Evolutionary conservation across 2,113 vertebrate genomes (phyloP), one percentile per base, ranked within the genome.

Genomic region (Heterocephalus glaber): DNA sequence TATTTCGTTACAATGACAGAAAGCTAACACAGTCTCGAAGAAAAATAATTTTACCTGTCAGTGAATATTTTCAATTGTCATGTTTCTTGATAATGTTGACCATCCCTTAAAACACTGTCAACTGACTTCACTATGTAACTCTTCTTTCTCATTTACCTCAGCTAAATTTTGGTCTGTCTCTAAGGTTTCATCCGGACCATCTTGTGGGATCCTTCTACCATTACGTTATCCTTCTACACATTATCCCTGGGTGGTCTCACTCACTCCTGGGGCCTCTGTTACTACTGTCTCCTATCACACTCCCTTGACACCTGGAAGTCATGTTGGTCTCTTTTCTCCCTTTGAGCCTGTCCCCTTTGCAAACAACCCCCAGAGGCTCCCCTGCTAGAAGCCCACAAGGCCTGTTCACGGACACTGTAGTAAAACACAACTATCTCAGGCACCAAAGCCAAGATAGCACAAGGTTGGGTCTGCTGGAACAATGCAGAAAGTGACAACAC

Each of bases 1-100:
- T 68, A 52, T 66, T 86, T 86, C 52, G 61, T 66, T 63, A 52
- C 11, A 66, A 30, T 14, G 44, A 35, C 26, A 16, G 30, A 47
- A 61, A 84, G 26, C 38, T 63, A 26, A 84, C 35, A 61, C 8
- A 47, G 65, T 60, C 90, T n/a, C 65, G 79, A 4, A 80, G 83
- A 95, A 93, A 95, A 94, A 56, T 47, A 84, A 61, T 93, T 90
- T 72, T 79, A 56, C 30, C 54, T 72, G 79, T 80, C 68, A 77
- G 17, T 13, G 35, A 84, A 52, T 35, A 77, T 56, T 82, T 77
- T 77, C 20, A 60, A 16, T 33, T 90, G 63, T 72, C 44, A 66
- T 58, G 65, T 85, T 85, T 83, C 66, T 95, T 65, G 35, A 54
- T 66, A 52, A 76, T 54, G 77, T 60, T 66, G 56, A 65, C 14